Conservation (phyloP, 2,888 invertebrate genomes). For the Boloria selene region DNA sequence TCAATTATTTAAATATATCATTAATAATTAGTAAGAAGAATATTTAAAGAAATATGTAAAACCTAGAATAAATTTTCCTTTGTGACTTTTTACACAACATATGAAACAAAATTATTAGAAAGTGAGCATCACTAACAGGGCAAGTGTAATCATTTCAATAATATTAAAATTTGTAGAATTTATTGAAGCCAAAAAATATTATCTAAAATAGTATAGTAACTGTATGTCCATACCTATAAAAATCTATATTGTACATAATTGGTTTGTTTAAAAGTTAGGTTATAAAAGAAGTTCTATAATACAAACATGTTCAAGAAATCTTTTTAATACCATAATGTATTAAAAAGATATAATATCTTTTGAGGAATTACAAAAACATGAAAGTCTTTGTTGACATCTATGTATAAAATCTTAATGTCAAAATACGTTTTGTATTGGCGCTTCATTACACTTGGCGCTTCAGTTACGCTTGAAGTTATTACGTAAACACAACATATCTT, state of each 20-base stretch:
- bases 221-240: not conserved
- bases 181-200: not conserved
- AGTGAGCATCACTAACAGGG: conserved; percentile 1
- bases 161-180: not conserved
- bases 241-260: conserved; percentile 22
- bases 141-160: not conserved
- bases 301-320: conserved; percentile 3
- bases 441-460: conserved; percentile 55
- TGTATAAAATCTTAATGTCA: conserved; percentile 60
- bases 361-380: not conserved
- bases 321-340: not conserved
- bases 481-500: conserved; percentile 75
- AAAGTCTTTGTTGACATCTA: conserved; percentile 65
- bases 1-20: conserved; percentile 8
- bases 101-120: conserved; percentile 13
- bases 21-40: not conserved
- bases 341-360: conserved; percentile 3
- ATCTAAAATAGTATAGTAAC: not conserved
- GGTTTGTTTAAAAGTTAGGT: conserved; percentile 43
- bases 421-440: conserved; percentile 51
- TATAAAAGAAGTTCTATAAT: conserved; percentile 32
- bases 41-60: not conserved
- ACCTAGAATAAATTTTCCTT: not conserved
- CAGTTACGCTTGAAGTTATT: conserved; percentile 62
- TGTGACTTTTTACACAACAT: conserved; percentile 2